Percentiles rank a stretch among this genome's conserved stretches.
These are phyloP conservation scores for Gorilla gorilla DNA, from an alignment of 2,113 vertebrate genomes.

Conservation along the genomic window DNA sequence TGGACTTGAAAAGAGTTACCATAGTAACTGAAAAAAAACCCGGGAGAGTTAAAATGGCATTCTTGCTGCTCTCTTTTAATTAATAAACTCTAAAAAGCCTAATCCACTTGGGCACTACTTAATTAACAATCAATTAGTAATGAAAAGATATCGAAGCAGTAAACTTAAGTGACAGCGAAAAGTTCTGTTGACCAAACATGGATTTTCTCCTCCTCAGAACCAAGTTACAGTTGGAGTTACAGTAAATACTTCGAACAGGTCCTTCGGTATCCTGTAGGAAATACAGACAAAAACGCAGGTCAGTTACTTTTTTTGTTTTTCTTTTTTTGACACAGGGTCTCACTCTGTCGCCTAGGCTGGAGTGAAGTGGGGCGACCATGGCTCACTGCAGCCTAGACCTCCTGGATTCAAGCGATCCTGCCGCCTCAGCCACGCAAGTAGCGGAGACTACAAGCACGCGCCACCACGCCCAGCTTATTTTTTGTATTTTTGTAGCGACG, in stretches of 20 bases:
- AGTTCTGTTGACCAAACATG: conserved; percentile 49
- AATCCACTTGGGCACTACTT: conserved; percentile 36
- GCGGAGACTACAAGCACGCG: too few species aligned
- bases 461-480: too few species aligned
- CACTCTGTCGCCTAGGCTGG: too few species aligned
- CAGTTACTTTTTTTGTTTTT: too few species aligned
- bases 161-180: conserved; percentile 19
- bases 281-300: neutral
- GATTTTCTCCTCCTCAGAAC: neutral
- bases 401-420: too few species aligned
- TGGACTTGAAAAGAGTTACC: neutral
- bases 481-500: too few species aligned
- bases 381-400: too few species aligned
- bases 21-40: neutral
- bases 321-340: too few species aligned
- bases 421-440: too few species aligned
- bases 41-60: conserved; percentile 53
- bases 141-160: conserved; percentile 16
- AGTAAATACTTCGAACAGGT: conserved; percentile 46
- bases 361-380: too few species aligned
- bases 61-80: conserved; percentile 74
- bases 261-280: conserved; percentile 60
- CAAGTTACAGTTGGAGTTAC: conserved; percentile 36
- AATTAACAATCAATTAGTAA: conserved; percentile 14
- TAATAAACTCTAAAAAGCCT: conserved; percentile 62